A percentile compares a stretch with the other conserved stretches of the same genome.
These are phyloP conservation scores for Drosophila prosaltans DNA, from an alignment of 1,140 invertebrate species.

Conservation along the genomic window DNA sequence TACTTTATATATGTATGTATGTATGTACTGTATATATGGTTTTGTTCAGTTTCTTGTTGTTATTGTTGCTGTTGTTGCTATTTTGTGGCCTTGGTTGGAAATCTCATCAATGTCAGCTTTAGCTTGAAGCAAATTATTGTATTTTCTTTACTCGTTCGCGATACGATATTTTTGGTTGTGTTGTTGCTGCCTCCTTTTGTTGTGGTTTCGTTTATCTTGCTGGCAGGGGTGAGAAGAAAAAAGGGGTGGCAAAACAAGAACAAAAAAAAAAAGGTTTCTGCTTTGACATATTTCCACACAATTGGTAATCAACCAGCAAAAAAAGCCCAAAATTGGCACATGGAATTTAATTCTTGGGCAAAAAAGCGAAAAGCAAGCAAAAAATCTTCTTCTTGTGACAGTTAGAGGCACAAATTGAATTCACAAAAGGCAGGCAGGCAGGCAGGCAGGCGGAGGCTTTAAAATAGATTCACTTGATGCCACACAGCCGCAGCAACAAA, in stretches of 20 bases:
- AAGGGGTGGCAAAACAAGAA: neutral
- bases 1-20: neutral
- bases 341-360: slow-evolving; percentile 63
- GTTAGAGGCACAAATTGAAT: slow-evolving; percentile 63
- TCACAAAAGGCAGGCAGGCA: slow-evolving; percentile 36
- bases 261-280: slow-evolving; percentile 7
- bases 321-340: slow-evolving; percentile 51
- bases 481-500: slow-evolving; percentile 40
- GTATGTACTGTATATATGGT: neutral
- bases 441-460: slow-evolving; percentile 23
- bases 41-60: neutral
- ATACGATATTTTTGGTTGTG: slow-evolving; percentile 21
- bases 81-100: slow-evolving; percentile 30
- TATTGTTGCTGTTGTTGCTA: neutral
- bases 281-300: slow-evolving; percentile 67
- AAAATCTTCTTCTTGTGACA: slow-evolving; percentile 44
- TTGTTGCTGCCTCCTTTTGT: slow-evolving; percentile 31
- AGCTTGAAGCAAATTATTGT: slow-evolving; percentile 26
- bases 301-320: slow-evolving; percentile 41
- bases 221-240: neutral
- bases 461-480: slow-evolving; percentile 40
- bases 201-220: slow-evolving; percentile 37
- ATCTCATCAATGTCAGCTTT: slow-evolving; percentile 74
- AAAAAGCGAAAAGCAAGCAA: slow-evolving; percentile 38
- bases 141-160: slow-evolving; percentile 15